phyloP scores from a whole-genome alignment of 2,888 invertebrate species.

The Tiliacea citrago region DNA sequence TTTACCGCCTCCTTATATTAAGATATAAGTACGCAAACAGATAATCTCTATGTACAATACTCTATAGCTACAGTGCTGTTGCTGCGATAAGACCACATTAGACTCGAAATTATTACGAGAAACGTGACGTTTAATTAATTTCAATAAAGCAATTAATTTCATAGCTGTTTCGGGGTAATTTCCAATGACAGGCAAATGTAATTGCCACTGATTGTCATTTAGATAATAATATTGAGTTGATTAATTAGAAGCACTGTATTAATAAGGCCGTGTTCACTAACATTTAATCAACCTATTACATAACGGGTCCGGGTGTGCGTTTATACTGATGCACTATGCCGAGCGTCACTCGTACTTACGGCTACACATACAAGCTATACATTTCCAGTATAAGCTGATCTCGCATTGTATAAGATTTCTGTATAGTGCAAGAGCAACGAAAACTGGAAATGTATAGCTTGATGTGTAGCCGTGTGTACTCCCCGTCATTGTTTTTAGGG shows the following conservation, averaged over 20 bases:
- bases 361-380: no score
- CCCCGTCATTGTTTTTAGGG: neutral
- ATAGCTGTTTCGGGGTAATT: neutral
- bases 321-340: neutral
- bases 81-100: neutral
- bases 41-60: neutral
- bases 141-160: neutral
- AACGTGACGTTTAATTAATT: neutral
- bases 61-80: neutral
- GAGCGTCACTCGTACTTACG: neutral
- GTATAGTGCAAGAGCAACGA: no score
- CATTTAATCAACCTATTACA: neutral
- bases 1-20: neutral
- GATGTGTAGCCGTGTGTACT: no score
- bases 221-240: slow-evolving; percentile 6
- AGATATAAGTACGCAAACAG: neutral
- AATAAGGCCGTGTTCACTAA: neutral
- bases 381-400: no score
- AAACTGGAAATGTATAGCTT: no score
- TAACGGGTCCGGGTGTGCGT: neutral
- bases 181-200: neutral
- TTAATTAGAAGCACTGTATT: slow-evolving; percentile 9
- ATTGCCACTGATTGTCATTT: slow-evolving; percentile 10
- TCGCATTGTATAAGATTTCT: no score
- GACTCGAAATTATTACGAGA: neutral